Base-by-base conservation (phyloP, 2,797 vertebrate species). In the Esox lucius region DNA sequence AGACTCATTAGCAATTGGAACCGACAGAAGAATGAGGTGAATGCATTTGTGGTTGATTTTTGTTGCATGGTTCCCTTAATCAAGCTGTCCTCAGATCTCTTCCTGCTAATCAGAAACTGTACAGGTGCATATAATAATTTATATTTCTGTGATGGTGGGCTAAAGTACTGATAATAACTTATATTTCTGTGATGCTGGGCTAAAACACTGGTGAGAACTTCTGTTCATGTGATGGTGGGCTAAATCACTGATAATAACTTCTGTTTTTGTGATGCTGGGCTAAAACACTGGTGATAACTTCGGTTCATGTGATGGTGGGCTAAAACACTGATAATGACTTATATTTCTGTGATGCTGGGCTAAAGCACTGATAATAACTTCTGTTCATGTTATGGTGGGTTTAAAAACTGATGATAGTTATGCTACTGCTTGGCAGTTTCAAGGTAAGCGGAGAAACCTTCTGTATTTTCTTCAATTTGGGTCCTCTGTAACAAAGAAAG, bases 31-130 rank as follows among this genome's bases (percentile, higher is more conserved):
- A 80, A 83, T 83, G 86, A 83, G 65, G 64, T 39, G 65, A 65
- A 86, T 83, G 72, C 56, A 61, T 61, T 61, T 22, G 24, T 61
- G 56, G 81, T 69, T 78, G 68, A 76, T 49, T 77, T 53, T 65
- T 83, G 11, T 15, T 24, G 39, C n/a, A 17, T 39, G 16, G 68
- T 83, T 39, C 70, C 68, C 78, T 82, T 81, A 82, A 84, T 85
- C 86, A 86, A 75, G 75, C 42, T 64, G 78, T 85, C 71, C 75
- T 87, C 61, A 80, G 80, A 87, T 87, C 71, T 81, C 64, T n/a
- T 2, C 48, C 6, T 19, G 75, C 70, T 77, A 80, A 80, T 80
- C 68, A 77, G 73, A 17, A 61, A 62, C 26, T 28, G 26, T 70
- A 17, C 0, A 4, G 61, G 24, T 53, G 42, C 4, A 19, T 59